phyloP scores from a whole-genome alignment of 2,888 invertebrate species.

The Drosophila yooni region DNA sequence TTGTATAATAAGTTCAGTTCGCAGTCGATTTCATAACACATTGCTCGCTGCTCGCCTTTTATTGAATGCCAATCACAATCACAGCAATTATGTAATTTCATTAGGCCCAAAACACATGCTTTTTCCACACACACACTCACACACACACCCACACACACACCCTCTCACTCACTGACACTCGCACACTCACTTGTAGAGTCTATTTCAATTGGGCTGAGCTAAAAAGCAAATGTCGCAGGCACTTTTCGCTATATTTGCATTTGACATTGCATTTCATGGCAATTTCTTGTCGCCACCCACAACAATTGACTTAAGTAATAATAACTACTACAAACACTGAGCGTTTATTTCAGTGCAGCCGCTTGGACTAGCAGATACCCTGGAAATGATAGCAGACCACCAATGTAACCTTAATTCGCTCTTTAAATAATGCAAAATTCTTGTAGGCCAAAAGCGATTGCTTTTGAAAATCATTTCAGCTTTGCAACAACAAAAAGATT shows the following conservation, averaged over 20 bases:
- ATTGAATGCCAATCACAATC: slow-evolving; percentile 58
- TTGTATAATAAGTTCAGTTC: slow-evolving; percentile 59
- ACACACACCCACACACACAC: slow-evolving; percentile 14
- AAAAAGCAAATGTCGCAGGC: not conserved
- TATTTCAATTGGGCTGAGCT: slow-evolving; percentile 15
- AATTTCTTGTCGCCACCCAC: slow-evolving; percentile 53
- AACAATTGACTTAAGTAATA: slow-evolving; percentile 62
- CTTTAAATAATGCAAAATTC: not conserved
- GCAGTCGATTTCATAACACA: slow-evolving; percentile 52
- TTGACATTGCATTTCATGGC: slow-evolving; percentile 56
- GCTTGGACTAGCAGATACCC: slow-evolving; percentile 13
- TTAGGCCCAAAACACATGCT: slow-evolving; percentile 48
- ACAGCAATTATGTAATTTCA: slow-evolving; percentile 63
- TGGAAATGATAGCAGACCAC: not conserved
- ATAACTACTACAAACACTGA: slow-evolving; percentile 24
- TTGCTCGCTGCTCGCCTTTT: slow-evolving; percentile 26
- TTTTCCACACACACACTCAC: slow-evolving; percentile 30
- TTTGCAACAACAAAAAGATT: no score
- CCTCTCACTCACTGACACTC: slow-evolving; percentile 13
- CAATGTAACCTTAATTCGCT: not conserved
- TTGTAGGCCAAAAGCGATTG: not conserved
- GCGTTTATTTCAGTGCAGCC: not conserved
- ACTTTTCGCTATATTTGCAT: slow-evolving; percentile 44
- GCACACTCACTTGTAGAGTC: slow-evolving; percentile 18
- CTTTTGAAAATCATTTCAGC: not conserved